phyloP scores from a whole-genome alignment of 2,797 vertebrate genomes.

The Melanogrammus aeglefinus region DNA sequence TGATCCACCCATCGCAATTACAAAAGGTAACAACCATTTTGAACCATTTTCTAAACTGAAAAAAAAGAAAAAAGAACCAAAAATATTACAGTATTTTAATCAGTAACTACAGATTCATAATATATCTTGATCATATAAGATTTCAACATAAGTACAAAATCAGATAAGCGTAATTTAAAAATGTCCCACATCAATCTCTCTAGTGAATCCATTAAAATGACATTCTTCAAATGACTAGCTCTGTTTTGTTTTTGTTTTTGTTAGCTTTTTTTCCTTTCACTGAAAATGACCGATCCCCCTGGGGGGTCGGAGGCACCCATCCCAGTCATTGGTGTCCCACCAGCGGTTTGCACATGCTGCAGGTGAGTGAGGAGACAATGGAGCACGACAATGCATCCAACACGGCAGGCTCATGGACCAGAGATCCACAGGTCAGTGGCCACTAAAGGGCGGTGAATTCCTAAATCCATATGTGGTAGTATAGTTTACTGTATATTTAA shows the following conservation, averaged over 20 bases:
- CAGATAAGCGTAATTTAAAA: slow-evolving; percentile 9
- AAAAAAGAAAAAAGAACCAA: slow-evolving; percentile 20
- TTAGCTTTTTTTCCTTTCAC: neutral
- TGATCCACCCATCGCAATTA: neutral
- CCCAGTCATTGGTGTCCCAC: slow-evolving; percentile 22
- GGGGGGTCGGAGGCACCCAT: slow-evolving; percentile 8
- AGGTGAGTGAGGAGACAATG: slow-evolving; percentile 25
- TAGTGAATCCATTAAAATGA: slow-evolving; percentile 9
- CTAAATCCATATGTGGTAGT: slow-evolving; percentile 9
- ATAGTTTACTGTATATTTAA: too few relatives aligned
- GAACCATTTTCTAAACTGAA: neutral
- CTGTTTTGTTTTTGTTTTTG: neutral
- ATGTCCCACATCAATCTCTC: neutral
- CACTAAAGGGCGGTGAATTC: slow-evolving; percentile 59
- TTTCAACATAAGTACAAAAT: slow-evolving; percentile 38
- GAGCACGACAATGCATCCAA: slow-evolving; percentile 8
- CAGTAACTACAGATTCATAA: slow-evolving; percentile 34
- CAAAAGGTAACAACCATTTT: neutral
- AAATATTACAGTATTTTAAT: slow-evolving; percentile 16
- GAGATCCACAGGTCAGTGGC: slow-evolving; percentile 30
- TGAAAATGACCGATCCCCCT: neutral
- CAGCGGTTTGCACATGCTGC: slow-evolving; percentile 22
- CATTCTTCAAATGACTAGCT: neutral
- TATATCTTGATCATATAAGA: slow-evolving; percentile 27
- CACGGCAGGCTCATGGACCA: neutral